Evolutionary conservation across 2,113 vertebrate species (phyloP), one percentile per base, ranked within the genome.

Genomic region (Actenoides hombroni): DNA sequence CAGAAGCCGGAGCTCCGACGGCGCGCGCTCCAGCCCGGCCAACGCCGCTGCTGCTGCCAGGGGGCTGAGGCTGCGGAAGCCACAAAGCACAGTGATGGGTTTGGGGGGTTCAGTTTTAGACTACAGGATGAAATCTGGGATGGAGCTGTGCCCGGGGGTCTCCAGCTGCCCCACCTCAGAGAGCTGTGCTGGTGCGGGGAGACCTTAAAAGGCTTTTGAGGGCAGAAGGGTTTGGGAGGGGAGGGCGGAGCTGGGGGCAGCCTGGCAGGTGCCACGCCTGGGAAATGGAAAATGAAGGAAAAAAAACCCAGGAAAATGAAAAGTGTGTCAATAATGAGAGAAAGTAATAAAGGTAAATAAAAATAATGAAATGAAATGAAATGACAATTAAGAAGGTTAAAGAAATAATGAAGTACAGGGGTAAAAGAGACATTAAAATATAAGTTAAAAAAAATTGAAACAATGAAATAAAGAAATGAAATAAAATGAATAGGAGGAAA

Each of bases 161-260:
- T 69, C 0, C 5, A 83, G 76, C 54, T 31, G 81, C 33, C 40
- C 81, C 54, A 40, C 19, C 60, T 39, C 33, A 1, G 63, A 7
- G 9, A 18, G 33, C 3, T 67, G 28, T 8, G 59, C 16, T 83
- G 63, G 65, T 35, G 16, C n/a, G 23, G 5, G 16, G 5, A 26
- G 25, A 2, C 16, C 6, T 69, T 37, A 9, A 29, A 81, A 39
- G 80, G 65, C 1, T 54, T 80, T 74, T 80, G 10, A 19, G 3
- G 1, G 48, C 53, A 8, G 53, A 6, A 81, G 57, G 68, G 64
- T 1, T 0, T 0, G 33, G 61, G 11, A 51, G 48, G 37, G 4
- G 63, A 17, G n/a, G 56, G 79, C 2, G 4, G 65, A 13, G 65
- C 40, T 49, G 64, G 64, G 11, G 51, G 65, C 77, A 35, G 78